A percentile compares a stretch with the other conserved stretches of the same genome.
Conservation (phyloP, 2,113 vertebrate genomes). For the Odobenus rosmarus region DNA sequence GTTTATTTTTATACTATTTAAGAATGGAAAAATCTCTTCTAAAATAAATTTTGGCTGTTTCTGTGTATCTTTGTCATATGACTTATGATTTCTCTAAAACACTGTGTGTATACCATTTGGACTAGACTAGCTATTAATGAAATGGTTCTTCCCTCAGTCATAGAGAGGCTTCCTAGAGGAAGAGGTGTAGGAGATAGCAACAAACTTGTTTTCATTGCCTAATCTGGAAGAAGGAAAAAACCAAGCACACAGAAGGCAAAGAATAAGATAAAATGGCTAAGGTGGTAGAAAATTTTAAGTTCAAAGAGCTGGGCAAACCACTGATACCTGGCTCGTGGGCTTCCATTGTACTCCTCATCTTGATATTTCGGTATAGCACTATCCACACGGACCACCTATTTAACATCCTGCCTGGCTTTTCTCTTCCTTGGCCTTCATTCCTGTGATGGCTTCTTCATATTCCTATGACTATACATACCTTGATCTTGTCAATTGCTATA, state of each 20-base stretch:
- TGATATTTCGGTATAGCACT: neutral
- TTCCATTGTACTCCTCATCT: neutral
- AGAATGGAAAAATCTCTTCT: constrained; percentile 43
- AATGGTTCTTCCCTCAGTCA: neutral
- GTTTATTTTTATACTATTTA: constrained; percentile 80
- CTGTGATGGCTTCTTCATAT: neutral
- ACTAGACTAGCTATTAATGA: neutral
- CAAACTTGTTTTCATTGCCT: neutral
- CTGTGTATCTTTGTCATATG: constrained; percentile 23
- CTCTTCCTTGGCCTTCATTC: neutral
- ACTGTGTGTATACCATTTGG: neutral
- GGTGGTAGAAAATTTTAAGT: neutral
- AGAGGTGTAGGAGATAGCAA: neutral
- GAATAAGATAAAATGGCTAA: neutral
- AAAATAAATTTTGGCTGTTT: constrained; percentile 69
- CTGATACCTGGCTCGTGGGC: neutral
- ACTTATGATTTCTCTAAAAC: neutral
- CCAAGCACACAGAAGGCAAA: neutral
- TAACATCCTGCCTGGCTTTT: neutral
- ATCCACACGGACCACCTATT: neutral
- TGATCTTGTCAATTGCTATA: neutral
- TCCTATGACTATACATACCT: neutral
- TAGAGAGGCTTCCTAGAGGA: neutral
- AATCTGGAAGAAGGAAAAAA: neutral
- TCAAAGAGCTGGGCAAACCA: neutral